Evolutionary conservation across 2,888 invertebrate genomes (phyloP).

Genomic region (Perithous albicinctus): DNA sequence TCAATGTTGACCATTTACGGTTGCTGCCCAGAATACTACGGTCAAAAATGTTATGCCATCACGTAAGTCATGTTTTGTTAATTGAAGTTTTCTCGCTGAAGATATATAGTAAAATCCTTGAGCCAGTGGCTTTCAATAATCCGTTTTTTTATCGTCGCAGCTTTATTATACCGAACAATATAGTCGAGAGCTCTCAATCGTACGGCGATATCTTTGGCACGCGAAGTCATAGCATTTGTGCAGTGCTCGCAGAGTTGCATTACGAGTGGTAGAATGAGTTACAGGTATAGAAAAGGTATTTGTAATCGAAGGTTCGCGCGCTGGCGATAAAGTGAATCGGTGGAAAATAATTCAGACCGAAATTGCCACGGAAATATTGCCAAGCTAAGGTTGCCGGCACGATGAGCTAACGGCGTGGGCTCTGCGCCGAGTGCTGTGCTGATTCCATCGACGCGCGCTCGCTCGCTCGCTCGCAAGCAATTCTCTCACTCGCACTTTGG

Average conservation of each 20-base stretch:
- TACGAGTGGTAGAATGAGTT: conserved; percentile 10
- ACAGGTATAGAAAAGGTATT: conserved; percentile 45
- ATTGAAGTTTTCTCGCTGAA: no score
- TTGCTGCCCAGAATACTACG: no score
- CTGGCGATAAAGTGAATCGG: conserved; percentile 80
- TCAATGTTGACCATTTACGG: no score
- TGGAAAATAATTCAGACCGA: conserved; percentile 82
- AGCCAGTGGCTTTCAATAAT: neutral
- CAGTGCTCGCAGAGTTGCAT: conserved; percentile 51
- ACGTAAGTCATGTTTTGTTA: no score
- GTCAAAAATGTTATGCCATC: no score
- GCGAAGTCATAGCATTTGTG: conserved; percentile 52
- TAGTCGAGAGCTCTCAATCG: conserved; percentile 42
- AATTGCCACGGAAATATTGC: conserved; percentile 81
- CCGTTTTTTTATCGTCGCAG: neutral
- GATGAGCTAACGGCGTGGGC: conserved; percentile 67
- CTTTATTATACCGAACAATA: conserved; percentile 24
- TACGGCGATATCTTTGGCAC: conserved; percentile 52
- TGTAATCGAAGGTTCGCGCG: conserved; percentile 71
- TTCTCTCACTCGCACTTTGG: conserved; percentile 56
- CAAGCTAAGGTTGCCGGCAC: conserved; percentile 76
- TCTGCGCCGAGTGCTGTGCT: conserved; percentile 31
- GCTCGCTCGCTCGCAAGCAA: no score
- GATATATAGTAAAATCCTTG: no score
- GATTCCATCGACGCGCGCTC: conserved; percentile 47